Conservation (phyloP, 2,113 vertebrate species). For the Crotophaga sulcirostris region DNA sequence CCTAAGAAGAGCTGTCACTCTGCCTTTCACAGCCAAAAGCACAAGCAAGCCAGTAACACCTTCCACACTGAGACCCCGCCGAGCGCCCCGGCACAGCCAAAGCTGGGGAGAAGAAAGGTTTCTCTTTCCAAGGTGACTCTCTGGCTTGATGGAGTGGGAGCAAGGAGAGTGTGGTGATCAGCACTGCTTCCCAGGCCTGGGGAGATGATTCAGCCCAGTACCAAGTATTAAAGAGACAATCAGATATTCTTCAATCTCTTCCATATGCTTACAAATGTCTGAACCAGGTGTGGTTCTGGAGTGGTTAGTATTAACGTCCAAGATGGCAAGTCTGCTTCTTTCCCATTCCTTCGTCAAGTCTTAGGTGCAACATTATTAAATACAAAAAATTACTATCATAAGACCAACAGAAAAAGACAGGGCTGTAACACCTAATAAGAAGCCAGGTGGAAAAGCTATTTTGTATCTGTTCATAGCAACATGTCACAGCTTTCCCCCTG, state of each 20-base stretch:
- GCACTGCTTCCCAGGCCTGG: not conserved
- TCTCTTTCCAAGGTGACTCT: not conserved
- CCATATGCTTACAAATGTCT: not conserved
- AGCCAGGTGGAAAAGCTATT: conserved; percentile 50
- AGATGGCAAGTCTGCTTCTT: not conserved
- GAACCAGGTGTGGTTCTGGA: conserved; percentile 14
- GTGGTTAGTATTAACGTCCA: not conserved
- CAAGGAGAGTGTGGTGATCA: not conserved
- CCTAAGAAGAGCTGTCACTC: not conserved
- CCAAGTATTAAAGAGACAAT: not conserved
- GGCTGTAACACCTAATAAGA: conserved; percentile 47
- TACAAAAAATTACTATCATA: not conserved
- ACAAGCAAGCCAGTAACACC: not conserved
- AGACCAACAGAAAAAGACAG: conserved; percentile 18
- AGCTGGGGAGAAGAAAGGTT: not conserved
- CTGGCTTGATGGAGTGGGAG: not conserved
- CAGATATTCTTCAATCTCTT: conserved; percentile 8
- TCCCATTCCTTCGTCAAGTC: not conserved
- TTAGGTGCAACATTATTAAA: not conserved
- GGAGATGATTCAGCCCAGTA: not conserved
- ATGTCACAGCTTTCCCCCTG: not conserved
- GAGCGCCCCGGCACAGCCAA: not conserved
- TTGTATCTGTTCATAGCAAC: not conserved
- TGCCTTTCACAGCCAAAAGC: conserved; percentile 19
- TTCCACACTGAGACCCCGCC: not conserved